Evolutionary conservation across 2,888 invertebrate species (phyloP).

Genomic region (Xanthorhoe designata): DNA sequence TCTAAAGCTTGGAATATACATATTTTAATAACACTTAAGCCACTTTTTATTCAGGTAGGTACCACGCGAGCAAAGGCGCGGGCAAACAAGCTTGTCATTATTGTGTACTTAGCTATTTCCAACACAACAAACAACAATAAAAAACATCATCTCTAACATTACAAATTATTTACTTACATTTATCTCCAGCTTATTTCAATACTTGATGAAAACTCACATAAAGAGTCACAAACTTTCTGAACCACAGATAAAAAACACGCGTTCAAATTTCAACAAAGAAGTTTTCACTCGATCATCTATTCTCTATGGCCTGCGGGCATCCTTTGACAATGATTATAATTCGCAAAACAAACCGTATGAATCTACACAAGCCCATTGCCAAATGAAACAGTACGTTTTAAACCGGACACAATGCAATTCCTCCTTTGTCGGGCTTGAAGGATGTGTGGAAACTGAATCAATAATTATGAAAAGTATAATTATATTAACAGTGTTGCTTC

Average conservation of each 20-base stretch:
- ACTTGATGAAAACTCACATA: background rate
- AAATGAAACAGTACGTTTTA: background rate
- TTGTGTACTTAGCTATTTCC: no score
- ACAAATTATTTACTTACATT: background rate
- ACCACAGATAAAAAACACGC: background rate
- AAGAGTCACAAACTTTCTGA: background rate
- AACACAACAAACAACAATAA: no score
- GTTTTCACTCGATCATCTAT: background rate
- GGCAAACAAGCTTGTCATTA: no score
- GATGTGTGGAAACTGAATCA: constrained; percentile 30
- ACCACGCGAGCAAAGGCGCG: no score
- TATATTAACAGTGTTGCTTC: constrained; percentile 19
- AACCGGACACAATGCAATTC: constrained; percentile 23
- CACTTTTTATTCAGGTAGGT: no score
- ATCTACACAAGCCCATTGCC: constrained; percentile 33
- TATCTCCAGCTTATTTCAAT: background rate
- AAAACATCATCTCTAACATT: background rate
- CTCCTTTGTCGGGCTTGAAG: constrained; percentile 11
- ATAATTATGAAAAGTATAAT: constrained; percentile 28
- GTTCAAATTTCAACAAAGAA: background rate
- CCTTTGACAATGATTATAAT: constrained; percentile 29
- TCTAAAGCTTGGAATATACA: no score
- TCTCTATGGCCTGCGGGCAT: constrained; percentile 6
- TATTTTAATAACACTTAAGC: no score
- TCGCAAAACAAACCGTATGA: constrained; percentile 26